Conservation (phyloP, 2,113 vertebrate species). For the Plestiodon gilberti region DNA sequence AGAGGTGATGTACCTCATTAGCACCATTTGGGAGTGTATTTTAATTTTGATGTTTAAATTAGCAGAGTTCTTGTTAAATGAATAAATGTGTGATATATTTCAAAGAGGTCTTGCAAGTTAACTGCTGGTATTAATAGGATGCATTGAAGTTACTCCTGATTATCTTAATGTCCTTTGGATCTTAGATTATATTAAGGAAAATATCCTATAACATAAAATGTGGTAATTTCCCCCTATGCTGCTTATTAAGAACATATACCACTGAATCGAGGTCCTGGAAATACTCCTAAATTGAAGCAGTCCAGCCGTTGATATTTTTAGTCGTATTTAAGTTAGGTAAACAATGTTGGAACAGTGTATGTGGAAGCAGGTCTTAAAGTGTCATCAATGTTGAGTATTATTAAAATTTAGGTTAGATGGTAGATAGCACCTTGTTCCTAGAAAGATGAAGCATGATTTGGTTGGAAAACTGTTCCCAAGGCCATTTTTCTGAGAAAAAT, state of each 20-base stretch:
- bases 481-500: background rate
- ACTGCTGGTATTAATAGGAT: fast-evolving
- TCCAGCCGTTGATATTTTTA: background rate
- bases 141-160: background rate
- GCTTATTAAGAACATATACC: fast-evolving
- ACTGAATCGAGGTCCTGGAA: fast-evolving
- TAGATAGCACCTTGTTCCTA: background rate
- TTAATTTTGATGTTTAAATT: background rate
- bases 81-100: fast-evolving
- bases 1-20: background rate
- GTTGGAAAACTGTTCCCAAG: background rate
- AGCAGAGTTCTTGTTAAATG: fast-evolving
- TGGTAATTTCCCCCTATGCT: background rate
- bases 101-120: background rate
- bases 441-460: background rate
- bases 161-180: background rate
- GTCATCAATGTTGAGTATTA: background rate
- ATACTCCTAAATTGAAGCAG: background rate
- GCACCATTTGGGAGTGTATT: fast-evolving
- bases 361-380: background rate
- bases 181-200: background rate
- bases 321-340: background rate
- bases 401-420: background rate
- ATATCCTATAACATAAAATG: background rate
- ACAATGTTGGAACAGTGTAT: background rate